These are phyloP conservation scores for Leptogaster cylindrica DNA, from an alignment of 2,888 invertebrate species.

Conservation along the genomic window DNA sequence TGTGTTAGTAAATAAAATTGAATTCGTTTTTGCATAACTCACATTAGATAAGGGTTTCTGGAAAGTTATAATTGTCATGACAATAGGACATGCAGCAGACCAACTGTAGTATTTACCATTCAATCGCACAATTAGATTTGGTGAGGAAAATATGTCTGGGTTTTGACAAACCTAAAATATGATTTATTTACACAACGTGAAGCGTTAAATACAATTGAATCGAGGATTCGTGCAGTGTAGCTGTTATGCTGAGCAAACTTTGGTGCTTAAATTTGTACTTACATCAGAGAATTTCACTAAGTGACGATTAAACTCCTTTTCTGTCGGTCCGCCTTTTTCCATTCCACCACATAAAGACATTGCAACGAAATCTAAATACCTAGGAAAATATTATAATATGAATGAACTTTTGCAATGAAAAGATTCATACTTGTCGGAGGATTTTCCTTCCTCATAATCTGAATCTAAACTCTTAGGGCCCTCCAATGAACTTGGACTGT, in stretches of 20 bases:
- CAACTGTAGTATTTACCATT: constrained; percentile 90
- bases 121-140: constrained; percentile 84
- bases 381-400: constrained; percentile 43
- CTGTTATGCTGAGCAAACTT: constrained; percentile 6
- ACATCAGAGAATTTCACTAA: constrained; percentile 64
- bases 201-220: background rate
- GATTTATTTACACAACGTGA: constrained; percentile 37
- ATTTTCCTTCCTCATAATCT: constrained; percentile 79
- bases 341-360: constrained; percentile 80
- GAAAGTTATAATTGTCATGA: constrained; percentile 86
- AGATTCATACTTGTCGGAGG: constrained; percentile 65
- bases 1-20: background rate
- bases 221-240: constrained; percentile 1
- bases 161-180: constrained; percentile 67
- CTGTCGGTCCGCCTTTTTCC: constrained; percentile 65
- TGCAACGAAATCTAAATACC: constrained; percentile 69
- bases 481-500: constrained; percentile 89
- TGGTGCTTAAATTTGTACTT: constrained; percentile 51
- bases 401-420: too few relatives aligned
- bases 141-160: constrained; percentile 77
- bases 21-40: constrained; percentile 53
- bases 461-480: constrained; percentile 81
- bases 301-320: constrained; percentile 70
- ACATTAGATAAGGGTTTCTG: constrained; percentile 83
- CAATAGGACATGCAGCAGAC: constrained; percentile 87